These are phyloP conservation scores for Pollimyrus isidori DNA, from an alignment of 2,113 vertebrate species.

Conservation along the genomic window DNA sequence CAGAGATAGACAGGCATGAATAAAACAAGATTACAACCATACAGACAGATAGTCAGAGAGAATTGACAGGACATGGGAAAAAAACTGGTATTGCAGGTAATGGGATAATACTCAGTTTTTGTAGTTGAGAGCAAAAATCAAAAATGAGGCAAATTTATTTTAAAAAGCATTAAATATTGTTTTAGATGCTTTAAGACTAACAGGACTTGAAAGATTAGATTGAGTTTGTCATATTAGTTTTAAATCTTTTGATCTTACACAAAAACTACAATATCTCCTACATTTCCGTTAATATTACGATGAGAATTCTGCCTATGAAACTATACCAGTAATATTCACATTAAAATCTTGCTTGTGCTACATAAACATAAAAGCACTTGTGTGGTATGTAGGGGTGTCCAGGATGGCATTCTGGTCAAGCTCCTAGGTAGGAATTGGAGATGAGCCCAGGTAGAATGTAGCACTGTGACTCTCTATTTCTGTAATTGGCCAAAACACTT, in stretches of 20 bases:
- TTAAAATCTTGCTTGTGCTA: not conserved
- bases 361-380: not conserved
- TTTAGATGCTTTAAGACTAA: not conserved
- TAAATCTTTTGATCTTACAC: not conserved
- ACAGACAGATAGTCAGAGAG: not conserved
- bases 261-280: not conserved
- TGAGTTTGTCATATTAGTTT: not conserved
- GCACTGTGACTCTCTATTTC: not conserved
- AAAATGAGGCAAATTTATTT: not conserved
- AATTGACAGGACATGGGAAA: not conserved
- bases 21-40: not conserved
- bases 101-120: not conserved
- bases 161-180: not conserved
- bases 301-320: not conserved
- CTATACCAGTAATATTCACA: not conserved
- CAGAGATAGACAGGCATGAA: not conserved
- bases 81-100: not conserved
- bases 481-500: not conserved
- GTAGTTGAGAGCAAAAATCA: not conserved
- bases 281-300: not conserved
- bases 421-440: not conserved
- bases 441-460: not conserved
- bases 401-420: not conserved
- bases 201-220: too few relatives aligned
- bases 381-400: not conserved